Base-by-base conservation (phyloP, 2,797 vertebrate species). In the Paratrypauchen microcephalus region DNA sequence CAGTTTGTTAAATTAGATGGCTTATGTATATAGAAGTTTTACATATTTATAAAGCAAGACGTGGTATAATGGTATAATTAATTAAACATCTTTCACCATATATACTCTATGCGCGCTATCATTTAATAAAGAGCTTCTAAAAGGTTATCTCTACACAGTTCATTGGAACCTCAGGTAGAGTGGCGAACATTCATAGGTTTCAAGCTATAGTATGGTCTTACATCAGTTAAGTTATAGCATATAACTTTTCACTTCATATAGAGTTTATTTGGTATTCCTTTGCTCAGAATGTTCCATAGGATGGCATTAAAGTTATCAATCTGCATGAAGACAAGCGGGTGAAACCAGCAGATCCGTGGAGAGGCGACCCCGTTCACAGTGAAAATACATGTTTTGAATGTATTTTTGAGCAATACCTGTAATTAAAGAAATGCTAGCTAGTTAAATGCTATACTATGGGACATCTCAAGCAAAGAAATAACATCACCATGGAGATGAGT, bases 31-130 rank as follows among this genome's bases (percentile, higher is more conserved):
- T 36, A 57, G 45, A 21, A 13, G 59, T 16, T 16, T 23, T 57
- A 3, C 19, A 60, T 60, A 67, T 73, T 75, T n/a, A 66, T 41
- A 66, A 41, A 16, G 13, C 45, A 30, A 69, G 30, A 30, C 19
- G 1, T 24, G n/a, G 12, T 32, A 48, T 32, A 55, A 62, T 72
- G 60, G 72, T 39, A 48, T 61, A 1, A 50, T 58, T 45, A 62
- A 68, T 66, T 66, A 23, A 73, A 66, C 7, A 9, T 57, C 39
- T 21, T 55, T 15, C 4, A 2, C 21, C 70, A 26, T 30, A 52
- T 28, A 28, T n/a, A 28, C 24, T 26, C 23, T 65, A 26, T 21
- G 64, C 52, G 47, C 24, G 6, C 26, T 65, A 23, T 65, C 62
- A 65, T 47, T 41, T 58, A 58, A 62, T 39, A 41, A 41, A 15